Evolutionary conservation across 2,888 invertebrate species (phyloP).

Genomic region (Callyntrura sp.): DNA sequence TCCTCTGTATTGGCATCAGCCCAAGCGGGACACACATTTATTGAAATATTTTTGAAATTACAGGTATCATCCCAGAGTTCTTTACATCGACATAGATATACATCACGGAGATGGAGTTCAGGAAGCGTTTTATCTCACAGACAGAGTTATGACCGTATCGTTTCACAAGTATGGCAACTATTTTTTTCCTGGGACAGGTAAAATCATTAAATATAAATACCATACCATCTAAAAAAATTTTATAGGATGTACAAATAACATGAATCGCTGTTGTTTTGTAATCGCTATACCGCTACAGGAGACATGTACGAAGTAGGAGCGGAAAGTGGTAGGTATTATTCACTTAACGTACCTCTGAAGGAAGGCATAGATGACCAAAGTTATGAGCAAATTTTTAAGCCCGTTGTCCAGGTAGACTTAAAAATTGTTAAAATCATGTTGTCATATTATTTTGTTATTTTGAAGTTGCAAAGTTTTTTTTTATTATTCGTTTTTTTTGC

Average conservation of each 20-base stretch:
- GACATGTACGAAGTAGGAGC: slow-evolving; percentile 99
- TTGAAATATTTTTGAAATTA: slow-evolving; percentile 86
- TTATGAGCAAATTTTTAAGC: slow-evolving; percentile 93
- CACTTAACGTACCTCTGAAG: slow-evolving; percentile 98
- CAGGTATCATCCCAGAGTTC: slow-evolving; percentile 93
- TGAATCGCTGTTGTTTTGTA: no score
- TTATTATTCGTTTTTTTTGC: no score
- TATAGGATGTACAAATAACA: no score
- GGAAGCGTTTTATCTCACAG: slow-evolving; percentile 98
- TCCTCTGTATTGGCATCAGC: slow-evolving; percentile 14
- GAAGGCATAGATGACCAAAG: slow-evolving; percentile 98
- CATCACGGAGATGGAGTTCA: slow-evolving; percentile 99
- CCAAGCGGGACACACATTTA: not conserved
- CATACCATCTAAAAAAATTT: no score
- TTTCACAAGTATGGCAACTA: slow-evolving; percentile 99
- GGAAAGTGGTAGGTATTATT: slow-evolving; percentile 98
- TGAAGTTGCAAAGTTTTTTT: no score
- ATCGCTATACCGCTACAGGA: not conserved
- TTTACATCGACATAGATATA: slow-evolving; percentile 99
- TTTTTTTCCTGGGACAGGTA: slow-evolving; percentile 85
- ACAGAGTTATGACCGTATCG: slow-evolving; percentile 99
- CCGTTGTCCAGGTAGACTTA: slow-evolving; percentile 85
- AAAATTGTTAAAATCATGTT: no score
- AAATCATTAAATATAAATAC: not conserved
- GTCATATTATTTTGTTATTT: no score